These are phyloP conservation scores for Alcedo quadribrachys DNA, from an alignment of 2,797 vertebrate genomes.

Conservation along the genomic window DNA sequence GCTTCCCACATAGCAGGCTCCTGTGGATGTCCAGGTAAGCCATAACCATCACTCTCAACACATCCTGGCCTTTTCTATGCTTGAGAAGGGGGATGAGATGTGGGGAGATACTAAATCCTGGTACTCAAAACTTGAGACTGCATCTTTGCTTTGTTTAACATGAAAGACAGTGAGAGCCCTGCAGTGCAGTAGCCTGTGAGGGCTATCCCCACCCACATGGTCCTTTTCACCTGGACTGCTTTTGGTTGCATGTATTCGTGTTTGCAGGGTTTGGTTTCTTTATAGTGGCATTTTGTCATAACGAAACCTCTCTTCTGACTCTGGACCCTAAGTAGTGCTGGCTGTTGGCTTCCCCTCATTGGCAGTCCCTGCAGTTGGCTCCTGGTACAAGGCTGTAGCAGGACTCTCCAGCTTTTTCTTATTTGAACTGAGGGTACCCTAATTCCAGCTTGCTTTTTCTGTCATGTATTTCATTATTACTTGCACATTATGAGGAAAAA, in stretches of 20 bases:
- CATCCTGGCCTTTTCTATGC: background rate
- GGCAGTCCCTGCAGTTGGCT: slow-evolving; percentile 8
- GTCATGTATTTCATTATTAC: background rate
- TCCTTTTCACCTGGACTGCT: background rate
- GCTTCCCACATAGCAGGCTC: rapidly evolving
- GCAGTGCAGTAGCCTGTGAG: rapidly evolving
- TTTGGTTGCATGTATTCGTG: background rate
- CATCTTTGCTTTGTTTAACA: background rate
- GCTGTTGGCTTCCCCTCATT: background rate
- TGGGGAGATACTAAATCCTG: background rate
- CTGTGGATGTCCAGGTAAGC: background rate
- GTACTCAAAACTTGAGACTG: background rate
- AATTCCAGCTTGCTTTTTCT: slow-evolving; percentile 28
- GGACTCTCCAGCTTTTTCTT: background rate
- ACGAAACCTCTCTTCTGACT: background rate
- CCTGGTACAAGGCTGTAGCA: background rate
- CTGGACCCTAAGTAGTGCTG: background rate
- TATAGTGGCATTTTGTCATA: background rate
- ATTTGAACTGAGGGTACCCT: background rate
- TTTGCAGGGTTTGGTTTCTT: background rate
- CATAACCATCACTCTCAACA: too few relatives aligned
- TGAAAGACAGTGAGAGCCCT: rapidly evolving
- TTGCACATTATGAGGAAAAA: slow-evolving; percentile 24
- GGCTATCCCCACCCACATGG: background rate
- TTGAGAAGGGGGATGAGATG: background rate